Conservation (phyloP, 2,888 invertebrate genomes). For the Cheilosia soror region DNA sequence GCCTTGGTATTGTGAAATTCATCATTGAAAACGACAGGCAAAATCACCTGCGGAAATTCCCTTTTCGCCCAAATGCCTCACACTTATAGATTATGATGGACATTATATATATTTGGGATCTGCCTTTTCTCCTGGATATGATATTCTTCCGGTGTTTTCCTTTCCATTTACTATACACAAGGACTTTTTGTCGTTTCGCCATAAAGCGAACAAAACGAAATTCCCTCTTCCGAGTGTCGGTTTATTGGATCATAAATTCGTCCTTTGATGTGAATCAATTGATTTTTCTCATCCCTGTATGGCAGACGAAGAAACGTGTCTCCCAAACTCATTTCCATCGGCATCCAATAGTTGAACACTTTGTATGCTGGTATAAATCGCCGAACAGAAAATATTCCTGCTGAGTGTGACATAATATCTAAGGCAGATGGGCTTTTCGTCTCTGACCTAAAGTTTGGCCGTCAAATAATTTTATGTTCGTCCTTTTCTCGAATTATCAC, state of each 20-base stretch:
- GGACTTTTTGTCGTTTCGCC: conserved; percentile 32
- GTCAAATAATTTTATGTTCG: not conserved
- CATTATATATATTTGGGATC: not conserved
- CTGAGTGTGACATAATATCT: not conserved
- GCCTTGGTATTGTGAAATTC: not conserved
- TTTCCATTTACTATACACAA: conserved; percentile 4
- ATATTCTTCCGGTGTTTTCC: not conserved
- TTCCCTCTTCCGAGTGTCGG: conserved; percentile 26
- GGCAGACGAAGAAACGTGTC: not conserved
- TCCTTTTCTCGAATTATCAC: not conserved
- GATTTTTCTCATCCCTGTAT: not conserved
- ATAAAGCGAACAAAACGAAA: conserved; percentile 19
- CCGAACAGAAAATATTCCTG: not conserved
- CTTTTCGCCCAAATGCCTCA: not conserved
- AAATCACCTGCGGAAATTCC: conserved; percentile 27
- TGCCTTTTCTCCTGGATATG: not conserved
- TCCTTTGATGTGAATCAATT: conserved; percentile 51
- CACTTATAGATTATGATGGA: conserved; percentile 1
- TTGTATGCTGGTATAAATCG: not conserved
- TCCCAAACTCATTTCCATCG: not conserved
- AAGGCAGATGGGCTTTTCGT: not conserved
- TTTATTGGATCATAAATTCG: conserved; percentile 55
- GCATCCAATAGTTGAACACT: not conserved
- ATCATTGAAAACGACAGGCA: conserved; percentile 17
- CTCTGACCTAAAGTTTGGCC: not conserved